Evolutionary conservation across 2,888 invertebrate species (phyloP), one percentile per base, ranked within the genome.

Genomic region (Ephialtes manifestator): DNA sequence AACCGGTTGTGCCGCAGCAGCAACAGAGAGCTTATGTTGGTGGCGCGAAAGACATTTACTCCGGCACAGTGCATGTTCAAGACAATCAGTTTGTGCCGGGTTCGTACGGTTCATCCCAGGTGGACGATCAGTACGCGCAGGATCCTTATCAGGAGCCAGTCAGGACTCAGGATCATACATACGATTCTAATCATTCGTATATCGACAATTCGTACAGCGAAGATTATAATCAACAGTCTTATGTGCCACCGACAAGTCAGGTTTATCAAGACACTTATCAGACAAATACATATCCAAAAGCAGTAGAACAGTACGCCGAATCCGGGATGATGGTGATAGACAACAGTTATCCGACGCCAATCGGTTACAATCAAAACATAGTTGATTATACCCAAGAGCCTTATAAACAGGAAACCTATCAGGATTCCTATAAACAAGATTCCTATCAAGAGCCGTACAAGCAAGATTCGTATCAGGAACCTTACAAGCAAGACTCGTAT

Each of bases 261-360:
- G 71, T 83, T 78, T 92, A 92, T 88, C 88, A 91, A 76, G 90
- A 92, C 55, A 67, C 87, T 75, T 88, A 88, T 87, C 87, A 86
- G 68, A 82, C 86, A 48, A 89, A 86, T 87, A 91, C 91, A 89
- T 92, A 93, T 92, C 90, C 92, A 60, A 90, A 89, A 76, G 87
- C 90, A 74, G 88, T 90, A 78, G 90, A 90, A 79, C 90, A 90
- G 80, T 91, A 91, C 70, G 88, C 85, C 18, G 86, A 87, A 75
- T 46, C 79, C 65, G 84, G 70, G 20, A 75, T 83, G n/a, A 87
- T 88, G 78, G 82, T 88, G 28, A 89, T 90, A 68, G 89, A 92
- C 1, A 89, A 90, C 20, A 92, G 90, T 85, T 93, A 92, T 83
- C 89, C 89, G 20, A 85, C 82, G 11, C 86, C 89, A 24, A 74